Conservation (phyloP, 2,113 vertebrate genomes). For the Xiphias gladius region DNA sequence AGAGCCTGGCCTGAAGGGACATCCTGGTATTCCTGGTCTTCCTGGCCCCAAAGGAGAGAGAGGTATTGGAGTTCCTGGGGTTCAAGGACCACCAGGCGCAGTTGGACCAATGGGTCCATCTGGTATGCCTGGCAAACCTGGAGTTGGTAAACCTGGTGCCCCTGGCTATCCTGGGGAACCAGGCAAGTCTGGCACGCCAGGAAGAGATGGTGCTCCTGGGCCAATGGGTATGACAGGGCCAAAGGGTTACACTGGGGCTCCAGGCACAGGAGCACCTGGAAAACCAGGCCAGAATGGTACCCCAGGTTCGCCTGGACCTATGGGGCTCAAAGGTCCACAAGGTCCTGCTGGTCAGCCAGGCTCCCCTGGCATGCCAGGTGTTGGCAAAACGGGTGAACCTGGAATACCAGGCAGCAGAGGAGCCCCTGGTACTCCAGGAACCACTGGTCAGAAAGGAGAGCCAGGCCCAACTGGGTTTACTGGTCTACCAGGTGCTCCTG, state of each 20-base stretch:
- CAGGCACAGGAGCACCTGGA: slow-evolving; percentile 85
- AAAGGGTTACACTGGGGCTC: slow-evolving; percentile 87
- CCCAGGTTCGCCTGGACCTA: slow-evolving; percentile 80
- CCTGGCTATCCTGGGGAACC: slow-evolving; percentile 91
- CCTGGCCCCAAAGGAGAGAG: slow-evolving; percentile 91
- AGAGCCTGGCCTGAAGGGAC: slow-evolving; percentile 89
- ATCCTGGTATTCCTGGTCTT: slow-evolving; percentile 89
- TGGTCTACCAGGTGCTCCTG: slow-evolving; percentile 79
- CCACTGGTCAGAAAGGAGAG: slow-evolving; percentile 86
- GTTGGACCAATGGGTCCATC: slow-evolving; percentile 89
- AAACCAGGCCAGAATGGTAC: slow-evolving; percentile 84
- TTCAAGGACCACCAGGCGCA: slow-evolving; percentile 86
- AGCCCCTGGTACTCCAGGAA: slow-evolving; percentile 79
- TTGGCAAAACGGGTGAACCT: slow-evolving; percentile 83
- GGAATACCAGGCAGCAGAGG: slow-evolving; percentile 84
- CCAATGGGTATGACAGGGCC: slow-evolving; percentile 85
- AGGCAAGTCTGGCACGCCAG: slow-evolving; percentile 89
- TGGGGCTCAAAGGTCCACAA: slow-evolving; percentile 82
- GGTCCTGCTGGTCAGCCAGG: slow-evolving; percentile 84
- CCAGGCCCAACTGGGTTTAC: slow-evolving; percentile 82
- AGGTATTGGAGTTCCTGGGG: slow-evolving; percentile 89
- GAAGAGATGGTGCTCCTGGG: slow-evolving; percentile 89
- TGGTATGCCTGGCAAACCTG: slow-evolving; percentile 89
- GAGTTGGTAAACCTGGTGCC: slow-evolving; percentile 89
- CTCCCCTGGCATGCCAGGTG: slow-evolving; percentile 82